Conservation (phyloP, 2,113 vertebrate genomes). For the Zapornia atra region DNA sequence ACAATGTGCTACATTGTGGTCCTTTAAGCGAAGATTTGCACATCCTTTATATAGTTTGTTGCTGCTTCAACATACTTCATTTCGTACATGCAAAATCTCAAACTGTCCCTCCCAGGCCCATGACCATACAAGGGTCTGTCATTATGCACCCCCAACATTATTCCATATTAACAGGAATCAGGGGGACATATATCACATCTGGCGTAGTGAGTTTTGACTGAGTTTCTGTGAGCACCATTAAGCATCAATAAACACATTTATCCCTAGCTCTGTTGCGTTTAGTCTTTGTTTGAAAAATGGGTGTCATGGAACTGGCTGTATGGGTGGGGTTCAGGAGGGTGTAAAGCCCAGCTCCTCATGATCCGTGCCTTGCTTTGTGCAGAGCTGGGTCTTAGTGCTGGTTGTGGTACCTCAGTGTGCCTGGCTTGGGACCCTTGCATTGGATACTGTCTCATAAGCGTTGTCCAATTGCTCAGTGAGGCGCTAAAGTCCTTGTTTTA, state of each 20-base stretch:
- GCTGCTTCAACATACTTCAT: too few relatives aligned
- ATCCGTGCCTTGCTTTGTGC: background rate
- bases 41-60: too few relatives aligned
- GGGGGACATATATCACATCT: too few relatives aligned
- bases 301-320: fast-evolving
- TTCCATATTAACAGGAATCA: too few relatives aligned
- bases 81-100: too few relatives aligned
- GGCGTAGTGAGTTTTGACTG: background rate
- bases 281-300: background rate
- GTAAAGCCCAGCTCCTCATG: background rate
- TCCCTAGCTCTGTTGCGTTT: background rate
- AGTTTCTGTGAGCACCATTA: background rate
- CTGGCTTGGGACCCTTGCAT: background rate
- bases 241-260: background rate
- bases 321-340: too few relatives aligned
- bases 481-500: background rate
- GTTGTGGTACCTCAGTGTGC: background rate
- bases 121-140: too few relatives aligned
- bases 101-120: too few relatives aligned
- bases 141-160: too few relatives aligned
- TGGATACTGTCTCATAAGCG: background rate
- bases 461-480: background rate
- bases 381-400: background rate
- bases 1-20: too few relatives aligned
- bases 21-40: too few relatives aligned